Conservation (phyloP, 1,140 invertebrate species). For the Colletes latitarsis region DNA sequence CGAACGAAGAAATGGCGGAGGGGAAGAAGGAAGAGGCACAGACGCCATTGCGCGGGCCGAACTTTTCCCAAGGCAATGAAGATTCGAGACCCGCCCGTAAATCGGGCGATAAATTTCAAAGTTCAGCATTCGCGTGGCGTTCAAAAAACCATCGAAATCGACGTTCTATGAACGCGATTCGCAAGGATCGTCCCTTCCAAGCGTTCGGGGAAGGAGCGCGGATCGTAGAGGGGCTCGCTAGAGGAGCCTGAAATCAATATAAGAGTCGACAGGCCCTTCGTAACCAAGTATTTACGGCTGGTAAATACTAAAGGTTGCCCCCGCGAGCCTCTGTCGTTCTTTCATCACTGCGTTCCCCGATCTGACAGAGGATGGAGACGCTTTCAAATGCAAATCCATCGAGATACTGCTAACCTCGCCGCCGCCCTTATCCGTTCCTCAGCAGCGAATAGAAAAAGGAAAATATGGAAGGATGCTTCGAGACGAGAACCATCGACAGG, state of each 20-base stretch:
- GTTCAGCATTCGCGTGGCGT: constrained; percentile 46
- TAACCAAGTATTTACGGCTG: constrained; percentile 66
- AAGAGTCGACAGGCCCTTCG: constrained; percentile 60
- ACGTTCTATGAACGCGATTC: constrained; percentile 21
- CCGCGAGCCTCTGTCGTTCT: constrained; percentile 47
- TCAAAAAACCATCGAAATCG: constrained; percentile 52
- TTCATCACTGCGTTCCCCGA: constrained; percentile 34
- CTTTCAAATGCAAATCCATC: constrained; percentile 67
- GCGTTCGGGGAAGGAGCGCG: too few relatives aligned
- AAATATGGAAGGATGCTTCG: constrained; percentile 9
- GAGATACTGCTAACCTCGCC: constrained; percentile 15
- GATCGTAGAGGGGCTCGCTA: constrained; percentile 6
- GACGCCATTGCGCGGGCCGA: constrained; percentile 42
- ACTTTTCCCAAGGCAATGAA: constrained; percentile 61
- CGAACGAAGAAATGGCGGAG: not conserved
- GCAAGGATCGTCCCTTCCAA: not conserved
- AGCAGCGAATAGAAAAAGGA: not conserved
- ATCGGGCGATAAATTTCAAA: constrained; percentile 65
- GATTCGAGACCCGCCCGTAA: constrained; percentile 54
- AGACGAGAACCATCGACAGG: not conserved
- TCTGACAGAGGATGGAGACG: constrained; percentile 28
- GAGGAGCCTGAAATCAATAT: constrained; percentile 58
- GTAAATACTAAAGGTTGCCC: constrained; percentile 58
- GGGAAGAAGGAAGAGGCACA: not conserved
- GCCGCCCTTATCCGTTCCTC: not conserved